These are phyloP conservation scores for Nasonia longicornis DNA, from an alignment of 1,140 invertebrate genomes.

Conservation along the genomic window DNA sequence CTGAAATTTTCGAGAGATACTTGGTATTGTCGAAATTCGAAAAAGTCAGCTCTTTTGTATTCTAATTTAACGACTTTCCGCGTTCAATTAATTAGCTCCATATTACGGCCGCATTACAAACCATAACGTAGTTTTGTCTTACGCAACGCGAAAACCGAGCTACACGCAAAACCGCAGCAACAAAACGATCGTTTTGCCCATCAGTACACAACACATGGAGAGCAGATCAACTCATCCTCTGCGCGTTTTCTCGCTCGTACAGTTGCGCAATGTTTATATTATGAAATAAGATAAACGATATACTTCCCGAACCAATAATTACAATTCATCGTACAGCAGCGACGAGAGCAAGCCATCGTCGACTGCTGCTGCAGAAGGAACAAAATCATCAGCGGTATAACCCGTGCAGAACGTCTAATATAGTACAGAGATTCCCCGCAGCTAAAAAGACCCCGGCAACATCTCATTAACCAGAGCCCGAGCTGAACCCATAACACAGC, in stretches of 20 bases:
- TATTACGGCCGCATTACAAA: not conserved
- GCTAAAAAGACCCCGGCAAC: not conserved
- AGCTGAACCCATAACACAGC: not conserved
- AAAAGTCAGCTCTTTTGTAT: too few species aligned
- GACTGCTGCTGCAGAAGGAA: not conserved
- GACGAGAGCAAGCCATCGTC: not conserved
- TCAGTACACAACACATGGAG: not conserved
- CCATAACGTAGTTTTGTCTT: not conserved
- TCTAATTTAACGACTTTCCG: not conserved
- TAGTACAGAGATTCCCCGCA: too few species aligned
- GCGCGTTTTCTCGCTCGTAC: not conserved
- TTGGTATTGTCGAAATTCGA: too few species aligned
- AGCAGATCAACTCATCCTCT: not conserved
- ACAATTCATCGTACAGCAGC: not conserved
- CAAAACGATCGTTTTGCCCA: not conserved
- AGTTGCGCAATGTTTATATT: constrained; percentile 37
- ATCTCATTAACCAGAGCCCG: constrained; percentile 30
- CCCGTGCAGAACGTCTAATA: not conserved
- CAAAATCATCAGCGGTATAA: constrained; percentile 14
- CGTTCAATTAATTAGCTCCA: not conserved
- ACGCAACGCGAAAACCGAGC: not conserved
- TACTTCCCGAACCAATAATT: constrained; percentile 26
- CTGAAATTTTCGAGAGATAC: too few species aligned
- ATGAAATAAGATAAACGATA: constrained; percentile 41
- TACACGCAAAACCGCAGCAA: not conserved